These are phyloP conservation scores for Crematogaster levior DNA, from an alignment of 2,888 invertebrate species.

Conservation along the genomic window DNA sequence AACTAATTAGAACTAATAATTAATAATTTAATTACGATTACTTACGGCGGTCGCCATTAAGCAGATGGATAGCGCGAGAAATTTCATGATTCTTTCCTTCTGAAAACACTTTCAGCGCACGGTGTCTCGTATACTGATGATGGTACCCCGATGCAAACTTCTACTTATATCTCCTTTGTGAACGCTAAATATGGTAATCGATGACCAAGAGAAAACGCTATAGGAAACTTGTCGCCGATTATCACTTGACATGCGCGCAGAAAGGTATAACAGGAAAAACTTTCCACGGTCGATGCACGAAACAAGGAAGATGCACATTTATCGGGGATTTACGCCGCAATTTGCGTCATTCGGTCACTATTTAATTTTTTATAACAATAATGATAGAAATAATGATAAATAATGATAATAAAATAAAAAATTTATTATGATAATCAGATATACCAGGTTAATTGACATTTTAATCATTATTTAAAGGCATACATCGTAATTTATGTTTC, in stretches of 20 bases:
- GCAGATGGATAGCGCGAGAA: not conserved
- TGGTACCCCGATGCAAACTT: not conserved
- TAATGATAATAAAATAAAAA: too few relatives aligned
- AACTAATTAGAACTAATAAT: not conserved
- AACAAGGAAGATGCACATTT: not conserved
- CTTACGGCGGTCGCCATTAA: not conserved
- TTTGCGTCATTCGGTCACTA: not conserved
- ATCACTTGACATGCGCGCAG: not conserved
- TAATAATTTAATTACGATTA: not conserved
- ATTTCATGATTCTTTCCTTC: constrained; percentile 1
- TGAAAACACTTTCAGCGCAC: not conserved
- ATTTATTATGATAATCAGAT: not conserved
- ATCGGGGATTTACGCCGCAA: not conserved
- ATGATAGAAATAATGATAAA: too few relatives aligned
- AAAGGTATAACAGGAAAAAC: not conserved
- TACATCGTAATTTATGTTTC: not conserved
- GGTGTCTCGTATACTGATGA: not conserved
- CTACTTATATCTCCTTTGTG: not conserved
- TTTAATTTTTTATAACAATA: not conserved
- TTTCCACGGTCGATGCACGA: not conserved
- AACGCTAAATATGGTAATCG: not conserved
- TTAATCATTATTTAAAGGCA: not conserved
- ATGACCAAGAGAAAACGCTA: not conserved
- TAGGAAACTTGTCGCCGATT: not conserved
- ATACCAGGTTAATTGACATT: not conserved